phyloP scores from a whole-genome alignment of 1,140 invertebrate genomes.

The Bombus turneri region DNA sequence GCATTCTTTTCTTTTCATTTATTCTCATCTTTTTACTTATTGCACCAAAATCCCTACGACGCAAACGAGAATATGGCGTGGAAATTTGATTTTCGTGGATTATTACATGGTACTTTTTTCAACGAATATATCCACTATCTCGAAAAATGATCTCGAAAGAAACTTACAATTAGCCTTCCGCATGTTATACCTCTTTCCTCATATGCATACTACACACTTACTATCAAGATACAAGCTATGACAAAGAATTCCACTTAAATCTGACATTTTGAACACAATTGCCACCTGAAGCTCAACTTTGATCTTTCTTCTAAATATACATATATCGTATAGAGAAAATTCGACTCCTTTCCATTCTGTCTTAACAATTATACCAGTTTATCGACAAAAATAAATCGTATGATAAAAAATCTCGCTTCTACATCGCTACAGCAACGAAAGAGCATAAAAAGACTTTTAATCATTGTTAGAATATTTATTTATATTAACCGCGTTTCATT shows the following conservation, averaged over 20 bases:
- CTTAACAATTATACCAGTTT: background rate
- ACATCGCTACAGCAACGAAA: background rate
- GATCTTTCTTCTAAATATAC: background rate
- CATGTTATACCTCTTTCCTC: background rate
- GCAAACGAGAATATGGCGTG: background rate
- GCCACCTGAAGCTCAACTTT: background rate
- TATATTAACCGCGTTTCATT: background rate
- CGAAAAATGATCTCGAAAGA: background rate
- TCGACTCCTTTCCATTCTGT: background rate
- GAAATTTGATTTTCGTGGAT: background rate
- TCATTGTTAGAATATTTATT: background rate
- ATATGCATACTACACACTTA: background rate
- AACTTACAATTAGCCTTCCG: background rate
- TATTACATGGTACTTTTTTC: background rate
- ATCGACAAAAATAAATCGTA: background rate
- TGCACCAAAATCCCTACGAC: background rate
- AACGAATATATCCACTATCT: background rate
- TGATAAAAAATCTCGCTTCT: background rate
- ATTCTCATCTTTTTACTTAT: background rate
- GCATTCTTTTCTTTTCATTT: too few relatives aligned
- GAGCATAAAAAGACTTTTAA: background rate
- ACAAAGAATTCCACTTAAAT: conserved; percentile 10
- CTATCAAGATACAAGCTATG: background rate
- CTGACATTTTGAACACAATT: background rate
- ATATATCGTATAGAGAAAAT: background rate